phyloP scores from a whole-genome alignment of 2,797 vertebrate species.

The Lacerta agilis region DNA sequence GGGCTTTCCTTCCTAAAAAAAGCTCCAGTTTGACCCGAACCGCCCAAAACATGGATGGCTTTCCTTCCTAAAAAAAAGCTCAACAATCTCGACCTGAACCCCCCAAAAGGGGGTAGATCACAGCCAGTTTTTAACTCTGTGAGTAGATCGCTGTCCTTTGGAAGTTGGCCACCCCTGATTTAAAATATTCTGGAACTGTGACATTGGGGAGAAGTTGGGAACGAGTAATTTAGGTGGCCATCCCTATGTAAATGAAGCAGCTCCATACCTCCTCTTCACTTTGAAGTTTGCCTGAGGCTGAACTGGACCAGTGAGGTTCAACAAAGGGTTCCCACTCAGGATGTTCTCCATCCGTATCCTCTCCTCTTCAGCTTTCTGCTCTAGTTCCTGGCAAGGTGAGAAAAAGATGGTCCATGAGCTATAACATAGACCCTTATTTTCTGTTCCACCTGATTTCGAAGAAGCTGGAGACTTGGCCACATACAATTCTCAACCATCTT shows the following conservation, averaged over 20 bases:
- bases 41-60: too few species aligned
- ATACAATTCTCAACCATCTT: conserved; percentile 4
- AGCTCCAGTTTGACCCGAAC: too few species aligned
- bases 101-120: too few species aligned
- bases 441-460: background rate
- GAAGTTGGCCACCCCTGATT: too few species aligned
- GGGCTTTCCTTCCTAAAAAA: too few species aligned
- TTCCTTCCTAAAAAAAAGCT: too few species aligned
- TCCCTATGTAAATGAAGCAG: background rate
- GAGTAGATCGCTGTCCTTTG: too few species aligned
- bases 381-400: conserved; percentile 85
- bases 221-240: background rate
- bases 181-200: background rate
- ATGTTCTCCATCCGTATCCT: conserved; percentile 99
- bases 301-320: conserved; percentile 91
- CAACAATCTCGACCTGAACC: too few species aligned
- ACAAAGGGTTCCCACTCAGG: conserved; percentile 94
- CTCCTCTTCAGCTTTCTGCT: conserved; percentile 98
- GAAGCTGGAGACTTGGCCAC: background rate
- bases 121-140: too few species aligned
- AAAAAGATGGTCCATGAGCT: background rate
- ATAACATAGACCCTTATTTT: background rate
- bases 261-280: conserved; percentile 93
- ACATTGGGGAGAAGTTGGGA: background rate
- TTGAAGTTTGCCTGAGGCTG: conserved; percentile 87